A percentile compares a stretch with the other conserved stretches of the same genome.
Conservation (phyloP, 2,797 vertebrate species). For the Sebastes ruberrimus region DNA sequence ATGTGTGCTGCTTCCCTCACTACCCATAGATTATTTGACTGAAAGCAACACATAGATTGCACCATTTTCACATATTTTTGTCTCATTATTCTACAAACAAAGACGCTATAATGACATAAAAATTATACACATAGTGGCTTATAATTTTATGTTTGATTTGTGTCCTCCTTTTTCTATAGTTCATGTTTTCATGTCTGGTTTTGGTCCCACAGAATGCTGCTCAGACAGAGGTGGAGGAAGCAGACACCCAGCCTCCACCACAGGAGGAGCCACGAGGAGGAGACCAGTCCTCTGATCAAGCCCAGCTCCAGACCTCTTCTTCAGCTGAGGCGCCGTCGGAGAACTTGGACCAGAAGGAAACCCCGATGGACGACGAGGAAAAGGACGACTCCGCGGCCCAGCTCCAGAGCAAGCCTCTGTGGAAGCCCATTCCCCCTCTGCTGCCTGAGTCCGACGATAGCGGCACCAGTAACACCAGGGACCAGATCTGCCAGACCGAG, state of each 20-base stretch:
- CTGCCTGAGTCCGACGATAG: slow-evolving; percentile 42
- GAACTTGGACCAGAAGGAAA: slow-evolving; percentile 30
- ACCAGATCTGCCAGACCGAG: slow-evolving; percentile 79
- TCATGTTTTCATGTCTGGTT: background rate
- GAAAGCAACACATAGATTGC: background rate
- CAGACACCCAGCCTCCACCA: slow-evolving; percentile 22
- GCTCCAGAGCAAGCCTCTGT: slow-evolving; percentile 59
- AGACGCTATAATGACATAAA: background rate
- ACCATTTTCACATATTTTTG: background rate
- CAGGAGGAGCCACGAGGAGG: slow-evolving; percentile 16
- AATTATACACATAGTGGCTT: background rate
- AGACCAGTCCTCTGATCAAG: slow-evolving; percentile 33
- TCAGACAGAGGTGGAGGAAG: slow-evolving; percentile 64
- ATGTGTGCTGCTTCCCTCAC: background rate
- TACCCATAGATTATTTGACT: background rate
- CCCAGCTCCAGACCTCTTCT: slow-evolving; percentile 14
- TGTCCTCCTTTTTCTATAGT: background rate
- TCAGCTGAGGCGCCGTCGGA: background rate
- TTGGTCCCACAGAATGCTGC: slow-evolving; percentile 44
- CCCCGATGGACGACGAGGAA: slow-evolving; percentile 31
- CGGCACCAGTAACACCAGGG: slow-evolving; percentile 19
- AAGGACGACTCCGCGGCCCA: slow-evolving; percentile 13
- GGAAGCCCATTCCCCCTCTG: slow-evolving; percentile 76
- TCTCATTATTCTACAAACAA: background rate
- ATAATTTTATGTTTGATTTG: background rate